Evolutionary conservation across 2,888 invertebrate species (phyloP).

Genomic region (Arctia plantaginis): DNA sequence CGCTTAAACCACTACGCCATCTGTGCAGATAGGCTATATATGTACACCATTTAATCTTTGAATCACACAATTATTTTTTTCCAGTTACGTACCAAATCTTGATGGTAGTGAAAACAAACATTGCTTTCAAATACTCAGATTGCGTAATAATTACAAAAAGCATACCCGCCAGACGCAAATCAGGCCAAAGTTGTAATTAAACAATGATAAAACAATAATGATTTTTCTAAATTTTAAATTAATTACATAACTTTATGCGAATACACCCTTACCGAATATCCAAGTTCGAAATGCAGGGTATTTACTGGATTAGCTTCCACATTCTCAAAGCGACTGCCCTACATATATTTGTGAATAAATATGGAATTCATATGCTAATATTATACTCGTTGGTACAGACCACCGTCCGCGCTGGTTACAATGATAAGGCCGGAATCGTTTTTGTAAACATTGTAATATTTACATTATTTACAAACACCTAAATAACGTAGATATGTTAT

Average conservation of each 20-base stretch:
- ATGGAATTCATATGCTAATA: constrained; percentile 2
- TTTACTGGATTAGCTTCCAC: neutral
- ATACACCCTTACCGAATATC: neutral
- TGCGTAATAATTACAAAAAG: neutral
- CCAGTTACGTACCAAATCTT: too few relatives aligned
- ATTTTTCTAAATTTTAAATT: neutral
- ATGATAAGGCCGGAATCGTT: constrained; percentile 50
- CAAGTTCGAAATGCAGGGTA: neutral
- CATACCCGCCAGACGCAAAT: neutral
- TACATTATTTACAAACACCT: constrained; percentile 37
- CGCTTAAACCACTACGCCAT: too few relatives aligned
- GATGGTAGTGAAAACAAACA: too few relatives aligned
- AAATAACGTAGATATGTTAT: neutral
- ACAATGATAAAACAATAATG: neutral
- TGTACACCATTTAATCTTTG: too few relatives aligned
- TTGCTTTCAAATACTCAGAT: too few relatives aligned
- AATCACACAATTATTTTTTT: too few relatives aligned
- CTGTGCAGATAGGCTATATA: too few relatives aligned
- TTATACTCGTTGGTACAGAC: neutral
- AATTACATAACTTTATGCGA: neutral
- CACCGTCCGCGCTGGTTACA: neutral
- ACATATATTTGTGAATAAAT: neutral
- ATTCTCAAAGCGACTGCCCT: neutral
- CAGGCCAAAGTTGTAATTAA: neutral
- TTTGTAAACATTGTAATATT: constrained; percentile 57